Evolutionary conservation across 2,797 vertebrate genomes (phyloP), one percentile per base, ranked within the genome.

Genomic region (Nasua narica): DNA sequence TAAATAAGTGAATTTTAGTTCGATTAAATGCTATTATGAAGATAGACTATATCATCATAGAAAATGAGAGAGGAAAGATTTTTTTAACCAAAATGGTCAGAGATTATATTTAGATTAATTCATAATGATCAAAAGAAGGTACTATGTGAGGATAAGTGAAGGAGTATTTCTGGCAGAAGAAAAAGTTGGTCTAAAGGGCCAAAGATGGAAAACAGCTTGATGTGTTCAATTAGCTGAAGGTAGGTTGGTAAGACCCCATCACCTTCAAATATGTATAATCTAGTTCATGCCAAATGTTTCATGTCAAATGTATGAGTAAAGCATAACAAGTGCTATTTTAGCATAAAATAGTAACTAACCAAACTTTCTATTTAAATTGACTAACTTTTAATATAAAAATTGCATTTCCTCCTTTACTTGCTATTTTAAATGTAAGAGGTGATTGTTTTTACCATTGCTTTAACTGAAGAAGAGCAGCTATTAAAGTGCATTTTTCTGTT

Each of bases 361-460:
- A 25, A 89, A 67, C 23, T 37, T 54, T 76, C 12, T 60, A 7
- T 48, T 69, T 60, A 91, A 54, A 69, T 79, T 18, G 12, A 8
- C 0, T 83, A 60, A 21, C 9, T 95, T 89, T 76, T 43, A 76
- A n/a, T 35, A 74, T 54, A 85, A 67, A 79, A 87, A 67, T 32
- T 46, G 0, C 7, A 25, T 32, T n/a, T 8, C 76, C 19, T 32
- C 25, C 27, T 62, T 91, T 25, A 21, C n/a, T 78, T 15, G 43
- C 46, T n/a, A 43, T 60, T 86, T 43, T 74, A 81, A 76, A 19
- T 60, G 13, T 76, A 67, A 67, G 18, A 62, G 48, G 10, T 46
- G 6, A 50, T 32, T 46, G 2, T 74, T 58, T 93, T 81, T 77
- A 76, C 14, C 6, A 13, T 37, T 43, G 11, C 29, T 60, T 93